phyloP scores from a whole-genome alignment of 1,140 invertebrate genomes.

The Caenorhabditis latens region DNA sequence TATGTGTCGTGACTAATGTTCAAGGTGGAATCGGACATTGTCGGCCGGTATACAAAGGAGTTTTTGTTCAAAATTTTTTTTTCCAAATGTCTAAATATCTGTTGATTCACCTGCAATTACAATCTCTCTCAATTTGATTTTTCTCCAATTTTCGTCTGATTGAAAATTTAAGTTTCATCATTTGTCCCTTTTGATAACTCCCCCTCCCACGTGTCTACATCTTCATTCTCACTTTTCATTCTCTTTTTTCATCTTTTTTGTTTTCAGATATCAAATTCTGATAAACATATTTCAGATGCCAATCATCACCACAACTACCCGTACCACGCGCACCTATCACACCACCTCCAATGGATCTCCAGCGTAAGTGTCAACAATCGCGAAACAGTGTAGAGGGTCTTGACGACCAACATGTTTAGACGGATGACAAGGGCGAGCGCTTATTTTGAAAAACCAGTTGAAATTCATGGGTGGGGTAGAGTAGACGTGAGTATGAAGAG shows the following conservation, averaged over 20 bases:
- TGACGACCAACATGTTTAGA: slow-evolving; percentile 6
- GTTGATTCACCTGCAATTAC: neutral
- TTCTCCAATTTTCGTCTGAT: neutral
- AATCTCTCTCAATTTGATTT: neutral
- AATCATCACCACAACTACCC: slow-evolving; percentile 48
- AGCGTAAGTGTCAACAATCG: slow-evolving; percentile 45
- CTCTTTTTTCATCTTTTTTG: neutral
- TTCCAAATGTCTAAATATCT: neutral
- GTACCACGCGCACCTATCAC: slow-evolving; percentile 49
- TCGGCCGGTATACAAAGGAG: neutral
- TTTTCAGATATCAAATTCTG: slow-evolving; percentile 14
- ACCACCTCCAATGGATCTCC: slow-evolving; percentile 37
- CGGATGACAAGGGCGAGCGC: neutral
- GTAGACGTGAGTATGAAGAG: neutral
- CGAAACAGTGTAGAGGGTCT: slow-evolving; percentile 1
- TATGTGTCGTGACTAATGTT: slow-evolving; percentile 1
- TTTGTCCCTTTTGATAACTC: neutral
- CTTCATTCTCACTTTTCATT: neutral
- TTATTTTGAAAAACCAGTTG: slow-evolving; percentile 45
- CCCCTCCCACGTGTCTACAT: neutral
- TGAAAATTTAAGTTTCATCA: neutral
- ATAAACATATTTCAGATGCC: slow-evolving; percentile 47
- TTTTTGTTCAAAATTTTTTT: too few species aligned
- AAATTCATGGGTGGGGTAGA: slow-evolving; percentile 21
- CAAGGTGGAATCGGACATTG: neutral